Evolutionary conservation across 1,140 invertebrate species (phyloP), one percentile per base, ranked within the genome.

Genomic region (Achatina immaculata): DNA sequence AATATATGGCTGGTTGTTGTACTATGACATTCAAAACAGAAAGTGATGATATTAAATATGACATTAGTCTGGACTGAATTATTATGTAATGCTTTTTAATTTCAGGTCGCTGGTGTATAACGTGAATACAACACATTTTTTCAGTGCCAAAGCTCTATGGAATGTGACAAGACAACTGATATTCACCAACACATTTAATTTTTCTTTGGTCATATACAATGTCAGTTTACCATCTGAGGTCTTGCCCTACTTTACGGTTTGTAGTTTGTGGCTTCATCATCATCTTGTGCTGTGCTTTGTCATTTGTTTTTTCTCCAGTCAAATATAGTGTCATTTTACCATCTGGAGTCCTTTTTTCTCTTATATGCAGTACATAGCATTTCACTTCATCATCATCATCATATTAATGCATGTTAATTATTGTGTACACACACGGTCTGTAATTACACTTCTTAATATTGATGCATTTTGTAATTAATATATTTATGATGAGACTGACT

Each of bases 181-280:
- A 80, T 92, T 95, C 69, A 93, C 93, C 78, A 96, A 96, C 90
- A 93, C 93, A 84, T 95, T 95, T 90, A 93, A 93, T 87, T 92
- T 94, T 82, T 93, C 94, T 48, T 88, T 96, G 78, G 94, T 94
- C 71, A 92, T 96, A 81, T 94, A 94, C 82, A 94, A 95, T 89
- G 92, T 95, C 66, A 93, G 93, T n/a, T 90, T 96, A 86, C 92
- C 93, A 34, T 83, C 91, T 28, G 93, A 94, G 83, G 93, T 94
- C 36, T 89, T 92, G 84, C 87, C 91, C 55, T 93, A 93, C 90
- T 95, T 95, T 92, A 92, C 94, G 92, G 93, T 95, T 48, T 78
- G 24, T 40, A 51, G 3, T 31, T 81, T 62, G 6, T 72, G n/a
- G 9, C 38, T 28, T 66, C 62, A 66, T 28, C 62, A 14, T 66